Conservation (phyloP, 2,797 vertebrate genomes). For the Halcyon leucocephala region DNA sequence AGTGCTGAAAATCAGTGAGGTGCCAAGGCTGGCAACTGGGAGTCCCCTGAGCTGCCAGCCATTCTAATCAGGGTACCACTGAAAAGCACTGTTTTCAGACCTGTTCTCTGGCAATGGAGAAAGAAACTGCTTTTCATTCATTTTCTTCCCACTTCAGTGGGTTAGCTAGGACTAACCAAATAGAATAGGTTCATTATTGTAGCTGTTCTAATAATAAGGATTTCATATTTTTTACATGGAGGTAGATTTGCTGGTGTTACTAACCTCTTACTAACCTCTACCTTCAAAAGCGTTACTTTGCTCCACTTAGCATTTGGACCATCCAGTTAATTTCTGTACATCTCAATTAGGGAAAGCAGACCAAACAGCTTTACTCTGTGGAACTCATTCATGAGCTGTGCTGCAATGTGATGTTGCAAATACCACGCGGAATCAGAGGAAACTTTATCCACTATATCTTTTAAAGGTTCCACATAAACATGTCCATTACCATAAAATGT, state of each 20-base stretch:
- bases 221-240: not conserved
- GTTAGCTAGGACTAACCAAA: not conserved
- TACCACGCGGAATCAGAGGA: not conserved
- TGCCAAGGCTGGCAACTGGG: slow-evolving; percentile 60
- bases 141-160: slow-evolving; percentile 5
- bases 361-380: not conserved
- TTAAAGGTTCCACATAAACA: not conserved
- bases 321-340: not conserved
- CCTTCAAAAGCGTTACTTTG: not conserved
- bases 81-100: not conserved
- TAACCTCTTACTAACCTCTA: not conserved
- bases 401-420: not conserved
- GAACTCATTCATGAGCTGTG: not conserved
- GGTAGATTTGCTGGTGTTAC: not conserved
- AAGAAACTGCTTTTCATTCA: slow-evolving; percentile 38
- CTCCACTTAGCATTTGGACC: not conserved
- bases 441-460: not conserved
- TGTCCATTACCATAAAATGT: not conserved
- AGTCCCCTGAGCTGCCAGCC: slow-evolving; percentile 6
- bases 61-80: slow-evolving; percentile 32
- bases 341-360: not conserved
- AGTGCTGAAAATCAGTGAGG: slow-evolving; percentile 38
- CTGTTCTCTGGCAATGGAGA: slow-evolving; percentile 9
- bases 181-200: slow-evolving; percentile 6
- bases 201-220: not conserved